phyloP scores from a whole-genome alignment of 2,797 vertebrate species.

The Phyllotis vaccarum region DNA sequence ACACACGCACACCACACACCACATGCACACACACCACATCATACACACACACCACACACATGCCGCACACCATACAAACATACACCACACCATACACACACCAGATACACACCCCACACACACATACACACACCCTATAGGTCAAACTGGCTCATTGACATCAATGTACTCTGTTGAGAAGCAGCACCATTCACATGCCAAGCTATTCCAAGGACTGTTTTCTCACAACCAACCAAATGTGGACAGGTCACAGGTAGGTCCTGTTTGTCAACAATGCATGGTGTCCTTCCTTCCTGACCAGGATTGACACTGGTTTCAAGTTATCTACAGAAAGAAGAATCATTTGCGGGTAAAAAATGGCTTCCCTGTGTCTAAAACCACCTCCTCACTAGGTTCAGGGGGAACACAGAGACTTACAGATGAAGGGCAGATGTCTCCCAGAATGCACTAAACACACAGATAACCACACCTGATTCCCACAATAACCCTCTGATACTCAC shows the following conservation, averaged over 20 bases:
- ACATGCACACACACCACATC: no score
- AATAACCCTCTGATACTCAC: neutral
- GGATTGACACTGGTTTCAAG: no score
- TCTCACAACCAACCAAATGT: neutral
- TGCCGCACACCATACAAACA: no score
- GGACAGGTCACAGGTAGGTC: neutral
- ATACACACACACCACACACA: no score
- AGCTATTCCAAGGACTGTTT: neutral
- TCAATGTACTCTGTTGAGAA: fast-evolving
- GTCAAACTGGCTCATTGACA: neutral
- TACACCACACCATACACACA: no score
- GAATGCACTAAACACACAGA: neutral
- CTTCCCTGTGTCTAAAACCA: neutral
- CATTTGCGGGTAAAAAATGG: neutral
- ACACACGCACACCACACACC: no score
- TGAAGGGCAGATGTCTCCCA: neutral
- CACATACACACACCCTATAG: no score
- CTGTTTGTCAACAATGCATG: neutral
- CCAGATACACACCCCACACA: no score
- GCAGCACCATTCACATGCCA: neutral
- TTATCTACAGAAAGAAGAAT: neutral
- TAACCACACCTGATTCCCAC: neutral
- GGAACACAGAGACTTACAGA: neutral
- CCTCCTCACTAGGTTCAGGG: neutral
- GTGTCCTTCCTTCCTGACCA: no score